These are phyloP conservation scores for Penaeus monodon DNA, from an alignment of 2,888 invertebrate species.

Conservation along the genomic window DNA sequence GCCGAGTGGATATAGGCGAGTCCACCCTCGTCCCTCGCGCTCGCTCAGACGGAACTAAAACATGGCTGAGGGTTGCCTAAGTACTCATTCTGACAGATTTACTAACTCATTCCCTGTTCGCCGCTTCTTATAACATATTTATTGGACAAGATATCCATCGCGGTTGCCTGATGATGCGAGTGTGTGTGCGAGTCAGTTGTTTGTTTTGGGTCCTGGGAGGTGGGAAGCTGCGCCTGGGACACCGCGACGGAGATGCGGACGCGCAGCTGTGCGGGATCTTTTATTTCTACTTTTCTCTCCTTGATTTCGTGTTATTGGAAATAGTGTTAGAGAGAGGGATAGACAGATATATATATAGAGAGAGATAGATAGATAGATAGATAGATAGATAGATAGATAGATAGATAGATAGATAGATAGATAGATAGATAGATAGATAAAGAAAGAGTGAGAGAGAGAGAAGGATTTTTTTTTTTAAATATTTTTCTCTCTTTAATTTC, in stretches of 20 bases:
- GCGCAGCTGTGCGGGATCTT: neutral
- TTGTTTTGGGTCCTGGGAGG: constrained; percentile 17
- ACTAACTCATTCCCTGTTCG: constrained; percentile 34
- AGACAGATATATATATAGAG: too few species aligned
- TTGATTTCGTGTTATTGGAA: too few species aligned
- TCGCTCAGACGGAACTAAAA: constrained; percentile 42
- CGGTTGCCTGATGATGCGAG: constrained; percentile 29
- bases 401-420: too few species aligned
- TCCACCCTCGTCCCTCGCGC: constrained; percentile 30
- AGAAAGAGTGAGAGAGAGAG: too few species aligned
- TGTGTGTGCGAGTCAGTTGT: constrained; percentile 18
- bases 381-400: too few species aligned
- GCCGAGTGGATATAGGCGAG: constrained; percentile 37
- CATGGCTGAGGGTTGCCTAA: constrained; percentile 39
- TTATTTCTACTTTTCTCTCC: too few species aligned
- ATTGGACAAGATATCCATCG: constrained; percentile 39
- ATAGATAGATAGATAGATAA: too few species aligned
- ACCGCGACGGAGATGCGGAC: neutral
- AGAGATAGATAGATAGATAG: too few species aligned
- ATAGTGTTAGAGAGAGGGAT: too few species aligned
- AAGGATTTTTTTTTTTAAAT: too few species aligned
- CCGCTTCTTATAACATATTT: constrained; percentile 39
- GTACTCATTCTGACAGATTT: constrained; percentile 43
- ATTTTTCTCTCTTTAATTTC: too few species aligned
- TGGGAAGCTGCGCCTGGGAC: constrained; percentile 8